These are phyloP conservation scores for Pteropus rufus DNA, from an alignment of 2,797 vertebrate species.

Conservation along the genomic window DNA sequence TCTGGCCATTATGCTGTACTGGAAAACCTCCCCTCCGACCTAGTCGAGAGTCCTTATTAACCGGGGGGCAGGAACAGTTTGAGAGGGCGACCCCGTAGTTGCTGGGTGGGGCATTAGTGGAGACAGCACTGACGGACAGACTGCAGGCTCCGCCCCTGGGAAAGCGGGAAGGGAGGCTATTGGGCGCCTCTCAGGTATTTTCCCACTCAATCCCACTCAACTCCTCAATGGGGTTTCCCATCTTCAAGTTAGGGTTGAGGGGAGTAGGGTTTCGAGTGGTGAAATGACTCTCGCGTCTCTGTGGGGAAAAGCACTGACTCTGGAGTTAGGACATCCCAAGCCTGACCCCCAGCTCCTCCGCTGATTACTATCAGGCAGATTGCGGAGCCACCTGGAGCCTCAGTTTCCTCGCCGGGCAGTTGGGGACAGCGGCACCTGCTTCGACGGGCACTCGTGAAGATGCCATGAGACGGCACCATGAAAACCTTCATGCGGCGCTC, in stretches of 20 bases:
- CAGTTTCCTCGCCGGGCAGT: neutral
- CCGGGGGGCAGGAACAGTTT: neutral
- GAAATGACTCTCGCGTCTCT: neutral
- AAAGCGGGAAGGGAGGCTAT: neutral
- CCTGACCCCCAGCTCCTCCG: neutral
- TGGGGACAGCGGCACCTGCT: neutral
- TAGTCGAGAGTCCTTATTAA: neutral
- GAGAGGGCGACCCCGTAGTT: fast-evolving
- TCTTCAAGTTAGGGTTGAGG: neutral
- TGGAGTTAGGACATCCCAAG: neutral
- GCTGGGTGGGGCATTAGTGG: neutral
- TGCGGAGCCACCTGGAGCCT: neutral
- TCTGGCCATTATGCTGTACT: fast-evolving
- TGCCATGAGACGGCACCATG: fast-evolving
- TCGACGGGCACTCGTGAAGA: neutral
- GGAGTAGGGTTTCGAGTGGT: neutral
- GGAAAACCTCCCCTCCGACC: neutral
- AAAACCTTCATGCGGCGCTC: neutral
- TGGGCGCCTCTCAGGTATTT: neutral
- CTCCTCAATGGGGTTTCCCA: neutral
- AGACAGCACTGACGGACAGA: neutral
- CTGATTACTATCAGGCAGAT: no score
- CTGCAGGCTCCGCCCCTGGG: fast-evolving
- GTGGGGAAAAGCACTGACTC: neutral
- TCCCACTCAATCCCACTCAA: neutral